Base-by-base conservation (phyloP, 2,113 vertebrate species). In the Thalassarche chlororhynchos region DNA sequence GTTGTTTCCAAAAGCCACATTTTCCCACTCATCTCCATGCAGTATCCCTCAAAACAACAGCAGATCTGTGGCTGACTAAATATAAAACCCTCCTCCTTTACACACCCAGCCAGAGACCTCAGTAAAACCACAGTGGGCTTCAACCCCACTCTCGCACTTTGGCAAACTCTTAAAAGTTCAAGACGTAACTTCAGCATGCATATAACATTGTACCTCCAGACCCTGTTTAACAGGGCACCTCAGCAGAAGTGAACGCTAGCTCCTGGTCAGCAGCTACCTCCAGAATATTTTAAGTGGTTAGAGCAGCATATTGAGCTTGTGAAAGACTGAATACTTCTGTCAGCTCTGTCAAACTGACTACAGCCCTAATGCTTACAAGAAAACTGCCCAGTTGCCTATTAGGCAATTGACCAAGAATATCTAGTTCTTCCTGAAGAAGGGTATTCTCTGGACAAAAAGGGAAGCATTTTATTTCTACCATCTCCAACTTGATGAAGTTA, bases 141-240 rank as follows among this genome's bases (percentile, higher is more conserved):
- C 68, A 65, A 20, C 10, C 4, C 34, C 25, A 4, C 70, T 57
- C 19, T 18, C 3, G 0, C 26, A 16, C 52, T 46, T 36, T 7
- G 23, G 23, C 19, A 47, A 66, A 42, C 40, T 24, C 25, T 26
- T 68, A 29, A 1, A 75, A 69, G 32, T 32, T 42, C 24, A 46
- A 54, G 31, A 51, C 0, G 1, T 13, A 57, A 58, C 17, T 28
- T 64, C 42, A 57, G 38, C n/a, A 8, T 2, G 6, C 17, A 2
- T 18, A 1, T 8, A 34, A 17, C 24, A 8, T 5, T 5, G 14
- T 18, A 40, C 17, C 55, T 79, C 55, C 81, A 64, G 62, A 25
- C 13, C 28, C 7, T 4, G 29, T 26, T 42, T 61, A 47, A 42
- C 24, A 26, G 60, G 32, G 60, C 49, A 75, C 36, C 40, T 55